Base-by-base conservation (phyloP, 53 echinoderm and acorn worm genomes). In the Holothuria leucospilota region DNA sequence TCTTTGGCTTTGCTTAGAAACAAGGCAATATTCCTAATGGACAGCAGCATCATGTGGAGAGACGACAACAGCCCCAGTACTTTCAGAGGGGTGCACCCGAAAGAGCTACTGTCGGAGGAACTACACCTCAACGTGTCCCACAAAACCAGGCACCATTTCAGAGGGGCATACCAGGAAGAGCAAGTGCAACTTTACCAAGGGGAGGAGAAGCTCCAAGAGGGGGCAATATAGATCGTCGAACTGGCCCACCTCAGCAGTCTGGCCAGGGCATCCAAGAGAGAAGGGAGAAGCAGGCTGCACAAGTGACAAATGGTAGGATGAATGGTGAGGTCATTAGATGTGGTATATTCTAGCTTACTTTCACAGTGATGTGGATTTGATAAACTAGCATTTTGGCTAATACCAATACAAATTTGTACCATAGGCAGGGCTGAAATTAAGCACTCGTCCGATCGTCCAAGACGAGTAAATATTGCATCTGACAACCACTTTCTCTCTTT, bases 81-180 rank as follows among this genome's bases (percentile, higher is more conserved):
- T 94, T 94, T 84, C 82, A 85, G 20, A 85, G 91, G 69, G 91
- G 89, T 70, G 84, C 81, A 15, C 94, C 91, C 16, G 94, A 86
- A 60, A 82, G 89, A 59, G 85, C 94, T 29, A 94, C 91, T 63
- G 77, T 62, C 1, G 82, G 78, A 29, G 77, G 89, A 67, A 81
- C 85, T 29, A 75, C 70, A 38, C 88, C 71, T 29, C 87, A 87
- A 14, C 82, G 86, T 8, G 77, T 67, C 42, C 85, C 91, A 18
- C 84, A 85, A 51, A 86, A 89, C 64, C 92, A 96, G 72, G 90
- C 96, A 86, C 60, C 80, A 60, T 96, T 96, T 91, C 96, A 96
- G 82, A 90, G 96, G 27, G 83, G 93, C 4, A 77, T 77, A 25
- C 93, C 92, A 5, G 93, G 89, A 82, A 85, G 96, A 24, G 90